Evolutionary conservation across 2,113 vertebrate genomes (phyloP), one percentile per base, ranked within the genome.

Genomic region (Archocentrus centrarchus): DNA sequence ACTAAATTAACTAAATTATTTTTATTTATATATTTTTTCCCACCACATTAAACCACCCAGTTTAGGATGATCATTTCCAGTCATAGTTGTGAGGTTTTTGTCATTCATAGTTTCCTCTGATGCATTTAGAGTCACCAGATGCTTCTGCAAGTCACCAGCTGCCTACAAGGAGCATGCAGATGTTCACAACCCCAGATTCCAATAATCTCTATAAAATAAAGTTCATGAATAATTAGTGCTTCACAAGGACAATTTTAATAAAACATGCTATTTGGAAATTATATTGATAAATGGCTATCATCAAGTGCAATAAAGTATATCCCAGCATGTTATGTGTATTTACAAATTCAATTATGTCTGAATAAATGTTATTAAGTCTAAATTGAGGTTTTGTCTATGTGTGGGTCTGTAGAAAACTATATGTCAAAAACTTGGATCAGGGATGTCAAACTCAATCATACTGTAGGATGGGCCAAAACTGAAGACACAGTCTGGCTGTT

Each of bases 161-260:
- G 82, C 57, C 57, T 79, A n/a, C 11, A 58, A 58, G 10, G 32
- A 79, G 32, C 30, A 44, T 30, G 41, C 32, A 55, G 20, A 20
- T 17, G n/a, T 62, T 57, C 32, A 18, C 32, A 41, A 27, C 32
- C 17, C 44, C 41, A 61, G 17, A 61, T 53, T 24, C 13, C 30
- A 73, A 32, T 47, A 32, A 18, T 41, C 2, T 17, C 22, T 6
- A 14, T 22, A 73, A 59, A 37, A 50, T 37, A 62, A 75, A 47
- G 5, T 55, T 47, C 35, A n/a, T 64, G 60, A 80, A 76, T 85
- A 59, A 76, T 66, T 80, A 76, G 27, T 30, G 53, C n/a, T 14
- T 24, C 62, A 58, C 22, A 64, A 75, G 14, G 66, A 63, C 15
- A 39, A 35, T 64, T 80, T 80, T 80, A 63, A 80, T 80, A 84